Conservation (phyloP, 2,797 vertebrate species). For the Enteromius afrohamiltoni region DNA sequence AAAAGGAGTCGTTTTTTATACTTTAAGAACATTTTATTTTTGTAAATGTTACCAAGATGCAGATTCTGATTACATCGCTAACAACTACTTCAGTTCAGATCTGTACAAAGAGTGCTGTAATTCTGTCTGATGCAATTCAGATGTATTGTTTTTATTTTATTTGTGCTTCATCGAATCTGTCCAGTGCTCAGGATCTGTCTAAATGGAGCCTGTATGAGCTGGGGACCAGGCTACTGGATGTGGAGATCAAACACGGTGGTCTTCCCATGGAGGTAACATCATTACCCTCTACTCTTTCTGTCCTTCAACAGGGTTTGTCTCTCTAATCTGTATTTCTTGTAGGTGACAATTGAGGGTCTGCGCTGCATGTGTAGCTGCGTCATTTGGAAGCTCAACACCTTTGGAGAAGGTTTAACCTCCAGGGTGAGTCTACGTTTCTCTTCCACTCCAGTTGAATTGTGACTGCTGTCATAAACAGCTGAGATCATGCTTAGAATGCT, state of each 20-base stretch:
- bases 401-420: slow-evolving; percentile 72
- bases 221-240: slow-evolving; percentile 78
- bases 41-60: neutral
- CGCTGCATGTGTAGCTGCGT: slow-evolving; percentile 83
- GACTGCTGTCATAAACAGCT: slow-evolving; percentile 17
- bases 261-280: slow-evolving; percentile 78
- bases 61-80: neutral
- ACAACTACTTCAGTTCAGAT: neutral
- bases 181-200: slow-evolving; percentile 86
- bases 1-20: neutral
- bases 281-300: neutral
- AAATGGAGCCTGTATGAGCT: slow-evolving; percentile 81
- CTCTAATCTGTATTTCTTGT: slow-evolving; percentile 48
- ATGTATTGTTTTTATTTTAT: neutral
- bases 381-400: slow-evolving; percentile 84
- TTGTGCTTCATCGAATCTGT: slow-evolving; percentile 3
- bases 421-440: slow-evolving; percentile 76
- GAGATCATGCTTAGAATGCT: slow-evolving; percentile 42
- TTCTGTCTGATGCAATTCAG: neutral
- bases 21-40: neutral
- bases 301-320: neutral
- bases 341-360: slow-evolving; percentile 84
- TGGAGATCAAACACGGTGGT: slow-evolving; percentile 67
- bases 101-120: neutral
- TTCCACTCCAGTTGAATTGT: slow-evolving; percentile 9